Base-by-base conservation (phyloP, 2,113 vertebrate genomes). In the Paedocypris sp. region DNA sequence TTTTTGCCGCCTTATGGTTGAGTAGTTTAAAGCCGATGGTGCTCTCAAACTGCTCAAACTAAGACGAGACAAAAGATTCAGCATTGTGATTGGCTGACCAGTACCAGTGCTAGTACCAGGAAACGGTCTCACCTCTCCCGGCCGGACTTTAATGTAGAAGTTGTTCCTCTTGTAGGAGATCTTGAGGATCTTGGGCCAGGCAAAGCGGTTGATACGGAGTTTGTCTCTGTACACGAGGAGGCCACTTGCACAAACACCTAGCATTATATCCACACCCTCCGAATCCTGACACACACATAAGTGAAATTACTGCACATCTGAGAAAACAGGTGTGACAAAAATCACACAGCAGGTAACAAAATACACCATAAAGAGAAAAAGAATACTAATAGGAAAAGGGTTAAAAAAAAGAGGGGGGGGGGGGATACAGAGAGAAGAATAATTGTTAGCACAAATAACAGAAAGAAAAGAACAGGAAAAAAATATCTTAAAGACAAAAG, bases 151-250 rank as follows among this genome's bases (percentile, higher is more conserved):
- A 78, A 98, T 97, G 82, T 94, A 97, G 79, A 98, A 98, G 75
- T 94, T 98, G 79, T 96, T 97, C 71, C 94, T 90, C 83, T 98
- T 98, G 82, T 98, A 98, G 39, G 94, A 98, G 79, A 98, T 97
- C 80, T 98, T 98, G 72, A 98, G 87, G 76, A 98, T 93, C 76
- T 97, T 97, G 38, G 94, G 94, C 94, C 94, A 98, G 52, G 94
- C 94, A 33, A 98, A 98, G 65, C 94, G 81, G 68, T 98, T 98
- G 83, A 97, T 97, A 69, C 94, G 83, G 64, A 98, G 85, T 62
- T 92, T 79, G 80, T 98, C 93, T 60, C 92, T 88, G 77, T 97
- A 98, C 79, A 98, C 92, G 73, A 97, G 84, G 11, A 98, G 80
- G 47, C 94, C 94, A 62, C 94, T 98, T 7, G 92, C 88, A 75